Evolutionary conservation across 35 echinoderm and acorn worm genomes (phyloP).

Genomic region (Ophiothrix spiculata): DNA sequence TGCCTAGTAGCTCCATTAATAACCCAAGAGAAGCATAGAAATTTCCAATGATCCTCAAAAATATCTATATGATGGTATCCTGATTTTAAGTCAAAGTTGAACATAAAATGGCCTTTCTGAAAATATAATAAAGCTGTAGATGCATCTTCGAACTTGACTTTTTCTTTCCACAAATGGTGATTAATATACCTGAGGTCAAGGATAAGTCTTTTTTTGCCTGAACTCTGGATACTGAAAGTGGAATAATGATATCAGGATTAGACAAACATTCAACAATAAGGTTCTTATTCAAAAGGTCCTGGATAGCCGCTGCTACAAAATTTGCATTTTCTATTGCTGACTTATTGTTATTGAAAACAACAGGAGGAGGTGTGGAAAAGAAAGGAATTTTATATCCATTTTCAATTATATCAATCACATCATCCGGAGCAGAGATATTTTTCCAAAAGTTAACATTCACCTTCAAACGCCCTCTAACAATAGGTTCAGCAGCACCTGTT

Average conservation of each 20-base stretch:
- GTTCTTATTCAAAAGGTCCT: neutral
- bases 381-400: constrained; percentile 5
- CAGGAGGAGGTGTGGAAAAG: neutral
- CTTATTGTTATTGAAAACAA: neutral
- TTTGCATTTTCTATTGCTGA: neutral
- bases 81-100: constrained; percentile 39
- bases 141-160: constrained; percentile 21
- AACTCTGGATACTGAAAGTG: constrained; percentile 18
- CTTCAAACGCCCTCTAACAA: neutral
- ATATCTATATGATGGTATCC: constrained; percentile 52
- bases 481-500: too few relatives aligned
- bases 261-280: too few relatives aligned
- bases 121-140: constrained; percentile 11
- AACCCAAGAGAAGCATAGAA: constrained; percentile 41
- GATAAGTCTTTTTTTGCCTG: constrained; percentile 48
- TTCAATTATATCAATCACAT: neutral
- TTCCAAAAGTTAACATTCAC: neutral
- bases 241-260: too few relatives aligned
- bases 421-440: neutral
- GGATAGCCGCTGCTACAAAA: neutral
- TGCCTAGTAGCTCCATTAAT: constrained; percentile 27
- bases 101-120: constrained; percentile 37
- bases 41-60: constrained; percentile 18
- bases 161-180: constrained; percentile 34
- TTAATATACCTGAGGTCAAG: constrained; percentile 42